These are phyloP conservation scores for Cromileptes altivelis DNA, from an alignment of 2,113 vertebrate species.

Conservation along the genomic window DNA sequence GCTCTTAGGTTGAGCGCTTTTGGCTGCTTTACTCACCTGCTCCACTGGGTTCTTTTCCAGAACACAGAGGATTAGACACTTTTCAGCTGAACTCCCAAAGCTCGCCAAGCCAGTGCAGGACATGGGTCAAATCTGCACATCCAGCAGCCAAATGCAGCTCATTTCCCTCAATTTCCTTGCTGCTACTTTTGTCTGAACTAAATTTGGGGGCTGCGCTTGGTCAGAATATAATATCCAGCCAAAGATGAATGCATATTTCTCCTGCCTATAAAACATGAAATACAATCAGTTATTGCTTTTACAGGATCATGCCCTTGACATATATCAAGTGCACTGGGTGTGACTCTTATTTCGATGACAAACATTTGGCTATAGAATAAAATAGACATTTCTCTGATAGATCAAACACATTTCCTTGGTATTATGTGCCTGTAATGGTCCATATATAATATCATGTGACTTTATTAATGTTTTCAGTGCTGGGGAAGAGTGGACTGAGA, in stretches of 20 bases:
- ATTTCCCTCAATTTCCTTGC: slow-evolving; percentile 54
- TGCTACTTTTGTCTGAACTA: slow-evolving; percentile 38
- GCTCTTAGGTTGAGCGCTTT: slow-evolving; percentile 46
- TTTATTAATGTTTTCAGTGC: slow-evolving; percentile 73
- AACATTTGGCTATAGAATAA: slow-evolving; percentile 45
- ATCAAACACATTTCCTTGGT: slow-evolving; percentile 52
- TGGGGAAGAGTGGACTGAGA: slow-evolving; percentile 95
- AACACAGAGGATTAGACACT: slow-evolving; percentile 54
- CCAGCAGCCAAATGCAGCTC: slow-evolving; percentile 44
- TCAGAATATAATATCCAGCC: slow-evolving; percentile 29
- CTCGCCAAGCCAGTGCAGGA: slow-evolving; percentile 44
- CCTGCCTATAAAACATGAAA: slow-evolving; percentile 44
- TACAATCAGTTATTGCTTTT: slow-evolving; percentile 45
- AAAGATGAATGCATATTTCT: slow-evolving; percentile 41
- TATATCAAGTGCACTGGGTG: slow-evolving; percentile 36
- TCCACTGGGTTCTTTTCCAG: slow-evolving; percentile 56
- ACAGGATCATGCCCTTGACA: slow-evolving; percentile 32
- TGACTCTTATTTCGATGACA: slow-evolving; percentile 42
- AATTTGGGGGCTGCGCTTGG: slow-evolving; percentile 21
- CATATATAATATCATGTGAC: slow-evolving; percentile 30
- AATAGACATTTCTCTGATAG: slow-evolving; percentile 35
- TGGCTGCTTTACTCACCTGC: slow-evolving; percentile 61
- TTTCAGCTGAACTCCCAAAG: slow-evolving; percentile 49
- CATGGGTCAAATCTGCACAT: slow-evolving; percentile 54
- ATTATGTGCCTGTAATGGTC: slow-evolving; percentile 33